Evolutionary conservation across 1,140 invertebrate genomes (phyloP).

Genomic region (Apolygus lucorum): DNA sequence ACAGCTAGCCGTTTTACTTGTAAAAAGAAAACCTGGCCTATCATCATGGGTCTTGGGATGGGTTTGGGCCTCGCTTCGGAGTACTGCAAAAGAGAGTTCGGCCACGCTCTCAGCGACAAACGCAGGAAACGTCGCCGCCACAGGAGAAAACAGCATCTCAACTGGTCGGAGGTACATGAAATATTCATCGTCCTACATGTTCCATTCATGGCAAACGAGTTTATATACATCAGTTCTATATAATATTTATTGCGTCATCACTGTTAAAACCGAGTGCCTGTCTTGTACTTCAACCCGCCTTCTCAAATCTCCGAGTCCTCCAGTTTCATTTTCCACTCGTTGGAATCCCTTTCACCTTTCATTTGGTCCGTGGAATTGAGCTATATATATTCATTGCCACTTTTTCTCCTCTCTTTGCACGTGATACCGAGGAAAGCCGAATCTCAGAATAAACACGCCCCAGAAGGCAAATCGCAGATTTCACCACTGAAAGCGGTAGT

Average conservation of each 20-base stretch:
- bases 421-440: no score
- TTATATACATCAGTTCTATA: neutral
- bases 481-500: no score
- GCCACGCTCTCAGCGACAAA: neutral
- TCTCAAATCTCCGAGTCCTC: no score
- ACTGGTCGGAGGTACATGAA: neutral
- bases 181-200: no score
- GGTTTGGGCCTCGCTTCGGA: neutral
- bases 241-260: neutral
- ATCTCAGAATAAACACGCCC: no score
- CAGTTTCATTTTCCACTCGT: neutral
- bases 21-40: neutral
- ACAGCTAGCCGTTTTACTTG: neutral
- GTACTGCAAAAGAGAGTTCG: constrained; percentile 6
- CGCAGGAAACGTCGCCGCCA: neutral
- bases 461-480: no score
- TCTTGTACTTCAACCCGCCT: neutral
- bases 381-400: constrained; percentile 5
- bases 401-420: neutral
- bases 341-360: neutral
- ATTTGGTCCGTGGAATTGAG: neutral
- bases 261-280: neutral
- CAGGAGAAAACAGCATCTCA: neutral
- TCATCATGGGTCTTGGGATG: neutral
- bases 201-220: neutral